These are phyloP conservation scores for Phlogophora meticulosa DNA, from an alignment of 2,888 invertebrate genomes.

Conservation along the genomic window DNA sequence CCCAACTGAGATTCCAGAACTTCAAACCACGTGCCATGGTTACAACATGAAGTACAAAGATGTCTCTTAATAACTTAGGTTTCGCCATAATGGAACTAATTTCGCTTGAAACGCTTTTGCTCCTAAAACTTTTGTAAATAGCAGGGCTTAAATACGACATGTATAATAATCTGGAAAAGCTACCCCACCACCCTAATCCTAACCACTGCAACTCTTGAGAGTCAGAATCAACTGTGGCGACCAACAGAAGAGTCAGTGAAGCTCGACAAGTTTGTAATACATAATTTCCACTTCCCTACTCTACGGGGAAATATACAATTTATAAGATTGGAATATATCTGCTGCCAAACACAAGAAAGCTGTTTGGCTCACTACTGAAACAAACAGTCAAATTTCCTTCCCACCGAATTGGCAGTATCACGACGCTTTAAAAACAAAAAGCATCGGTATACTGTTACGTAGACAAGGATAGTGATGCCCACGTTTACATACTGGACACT, in stretches of 20 bases:
- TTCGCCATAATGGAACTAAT: not conserved
- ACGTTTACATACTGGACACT: not conserved
- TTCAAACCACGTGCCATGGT: slow-evolving; percentile 25
- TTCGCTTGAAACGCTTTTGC: not conserved
- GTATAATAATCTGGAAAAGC: no score
- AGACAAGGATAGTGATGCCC: not conserved
- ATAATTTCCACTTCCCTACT: not conserved
- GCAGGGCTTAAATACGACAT: no score
- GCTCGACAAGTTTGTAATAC: no score
- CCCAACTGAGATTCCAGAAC: slow-evolving; percentile 20
- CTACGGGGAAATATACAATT: no score
- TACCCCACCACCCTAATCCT: no score
- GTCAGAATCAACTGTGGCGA: no score
- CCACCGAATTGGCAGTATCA: not conserved
- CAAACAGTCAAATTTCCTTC: not conserved
- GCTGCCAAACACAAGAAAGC: not conserved
- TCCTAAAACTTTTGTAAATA: not conserved
- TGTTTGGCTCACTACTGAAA: no score
- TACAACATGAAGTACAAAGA: slow-evolving; percentile 1
- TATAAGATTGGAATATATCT: not conserved
- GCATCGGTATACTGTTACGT: not conserved
- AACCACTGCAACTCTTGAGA: no score
- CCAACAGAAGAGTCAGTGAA: no score
- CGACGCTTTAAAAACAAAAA: not conserved
- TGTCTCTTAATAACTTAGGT: slow-evolving; percentile 14